A percentile compares a stretch with the other conserved stretches of the same genome.
These are phyloP conservation scores for Pristionchus pacificus DNA, from an alignment of 1,140 invertebrate species.

Conservation along the genomic window DNA sequence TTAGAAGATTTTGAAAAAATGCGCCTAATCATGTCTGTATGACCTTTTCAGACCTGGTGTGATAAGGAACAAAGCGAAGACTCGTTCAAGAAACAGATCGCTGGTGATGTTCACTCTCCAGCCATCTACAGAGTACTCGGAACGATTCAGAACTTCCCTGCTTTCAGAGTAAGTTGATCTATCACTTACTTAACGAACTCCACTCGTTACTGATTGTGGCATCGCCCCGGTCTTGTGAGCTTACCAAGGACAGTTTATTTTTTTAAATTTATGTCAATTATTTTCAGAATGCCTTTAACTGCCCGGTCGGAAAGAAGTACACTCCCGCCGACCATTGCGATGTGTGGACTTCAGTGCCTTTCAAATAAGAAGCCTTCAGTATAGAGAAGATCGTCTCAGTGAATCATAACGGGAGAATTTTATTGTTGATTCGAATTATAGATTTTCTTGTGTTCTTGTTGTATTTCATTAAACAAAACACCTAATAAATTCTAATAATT, in stretches of 20 bases:
- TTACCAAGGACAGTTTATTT: not conserved
- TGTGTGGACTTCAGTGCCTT: not conserved
- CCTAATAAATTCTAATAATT: no score
- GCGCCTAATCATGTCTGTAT: no score
- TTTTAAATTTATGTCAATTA: not conserved
- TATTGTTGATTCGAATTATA: no score
- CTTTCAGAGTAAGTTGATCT: no score
- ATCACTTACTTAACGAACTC: no score
- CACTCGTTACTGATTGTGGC: no score
- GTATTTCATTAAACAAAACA: no score
- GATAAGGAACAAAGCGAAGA: not conserved
- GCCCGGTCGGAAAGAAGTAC: not conserved
- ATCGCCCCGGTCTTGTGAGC: not conserved
- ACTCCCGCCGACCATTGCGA: not conserved
- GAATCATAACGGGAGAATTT: no score
- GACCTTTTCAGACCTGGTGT: conserved; percentile 35
- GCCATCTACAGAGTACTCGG: conserved; percentile 46
- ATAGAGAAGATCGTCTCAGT: no score
- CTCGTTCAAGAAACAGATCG: conserved; percentile 11
- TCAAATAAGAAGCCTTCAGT: no score
- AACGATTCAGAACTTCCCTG: conserved; percentile 51
- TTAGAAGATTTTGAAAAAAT: no score
- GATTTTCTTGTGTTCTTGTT: no score
- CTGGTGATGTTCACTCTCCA: conserved; percentile 43
- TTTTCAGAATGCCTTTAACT: not conserved